Conservation (phyloP, 2,797 vertebrate species). For the Anisognathus igniventris region DNA sequence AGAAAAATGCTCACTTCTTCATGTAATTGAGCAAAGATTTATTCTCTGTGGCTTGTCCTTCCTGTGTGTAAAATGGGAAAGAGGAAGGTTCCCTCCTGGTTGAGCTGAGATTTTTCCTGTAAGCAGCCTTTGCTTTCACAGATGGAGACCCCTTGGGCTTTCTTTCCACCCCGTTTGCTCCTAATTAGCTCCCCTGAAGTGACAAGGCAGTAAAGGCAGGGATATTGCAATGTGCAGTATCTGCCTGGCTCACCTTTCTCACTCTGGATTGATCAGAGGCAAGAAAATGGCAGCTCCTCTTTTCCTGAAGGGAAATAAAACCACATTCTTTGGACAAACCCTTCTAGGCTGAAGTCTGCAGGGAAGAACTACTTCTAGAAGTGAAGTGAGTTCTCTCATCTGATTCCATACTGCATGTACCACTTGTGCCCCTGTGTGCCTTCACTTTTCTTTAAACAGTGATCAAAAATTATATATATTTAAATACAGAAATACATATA, state of each 20-base stretch:
- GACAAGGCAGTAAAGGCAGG: background rate
- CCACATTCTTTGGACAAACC: background rate
- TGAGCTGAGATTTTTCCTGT: background rate
- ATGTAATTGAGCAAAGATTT: background rate
- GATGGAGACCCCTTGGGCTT: background rate
- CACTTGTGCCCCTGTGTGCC: background rate
- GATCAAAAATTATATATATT: background rate
- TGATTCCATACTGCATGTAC: background rate
- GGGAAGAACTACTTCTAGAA: background rate
- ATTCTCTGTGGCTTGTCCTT: background rate
- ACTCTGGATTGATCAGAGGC: background rate
- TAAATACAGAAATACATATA: background rate
- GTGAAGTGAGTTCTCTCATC: background rate
- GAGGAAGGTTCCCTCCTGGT: background rate
- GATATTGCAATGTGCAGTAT: background rate
- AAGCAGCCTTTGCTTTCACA: background rate
- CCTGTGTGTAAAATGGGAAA: background rate
- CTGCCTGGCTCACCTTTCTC: background rate
- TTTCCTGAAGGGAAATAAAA: background rate
- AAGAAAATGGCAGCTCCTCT: background rate
- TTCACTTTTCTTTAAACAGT: background rate
- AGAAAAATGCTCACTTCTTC: background rate
- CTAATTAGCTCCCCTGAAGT: background rate
- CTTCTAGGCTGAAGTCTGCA: background rate
- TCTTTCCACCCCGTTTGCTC: background rate